Conservation (phyloP, 2,113 vertebrate genomes). For the Lipophrys pholis region DNA sequence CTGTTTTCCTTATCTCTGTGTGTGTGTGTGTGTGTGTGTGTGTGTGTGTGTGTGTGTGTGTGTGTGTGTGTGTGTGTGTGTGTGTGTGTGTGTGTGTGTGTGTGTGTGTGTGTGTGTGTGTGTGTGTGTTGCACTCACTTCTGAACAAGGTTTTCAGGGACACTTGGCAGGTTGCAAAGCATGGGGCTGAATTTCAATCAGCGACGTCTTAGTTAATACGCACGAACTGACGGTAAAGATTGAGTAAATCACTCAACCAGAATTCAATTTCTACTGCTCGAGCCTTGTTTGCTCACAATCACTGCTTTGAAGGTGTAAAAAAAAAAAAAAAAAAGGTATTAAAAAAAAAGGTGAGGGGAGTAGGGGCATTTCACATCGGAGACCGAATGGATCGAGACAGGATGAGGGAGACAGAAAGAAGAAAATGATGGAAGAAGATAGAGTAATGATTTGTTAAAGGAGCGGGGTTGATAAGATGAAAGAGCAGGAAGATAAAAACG, state of each 20-base stretch:
- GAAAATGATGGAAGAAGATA: conserved; percentile 39
- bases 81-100: conserved; percentile 42
- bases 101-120: too few species aligned
- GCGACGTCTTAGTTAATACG: conserved; percentile 58
- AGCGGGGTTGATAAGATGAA: conserved; percentile 55
- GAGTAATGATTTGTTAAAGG: conserved; percentile 47
- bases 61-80: conserved; percentile 25
- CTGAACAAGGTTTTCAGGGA: conserved; percentile 67
- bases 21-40: conserved; percentile 38
- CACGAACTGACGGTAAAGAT: conserved; percentile 25
- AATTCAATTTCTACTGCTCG: conserved; percentile 58
- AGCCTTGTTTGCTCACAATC: conserved; percentile 51
- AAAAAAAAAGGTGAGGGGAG: not conserved
- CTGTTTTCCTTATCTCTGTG: conserved; percentile 41
- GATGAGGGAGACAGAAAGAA: conserved; percentile 6
- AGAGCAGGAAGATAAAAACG: conserved; percentile 16
- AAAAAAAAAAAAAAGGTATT: too few species aligned
- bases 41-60: too few species aligned
- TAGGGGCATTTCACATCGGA: conserved; percentile 5
- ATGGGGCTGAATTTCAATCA: conserved; percentile 68
- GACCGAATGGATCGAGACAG: conserved; percentile 6
- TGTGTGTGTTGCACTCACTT: conserved; percentile 64
- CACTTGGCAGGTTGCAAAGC: conserved; percentile 57
- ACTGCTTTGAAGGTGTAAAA: conserved; percentile 13
- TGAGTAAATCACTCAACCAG: conserved; percentile 48